Conservation (phyloP, 2,888 invertebrate species). For the Tillus elongatus region DNA sequence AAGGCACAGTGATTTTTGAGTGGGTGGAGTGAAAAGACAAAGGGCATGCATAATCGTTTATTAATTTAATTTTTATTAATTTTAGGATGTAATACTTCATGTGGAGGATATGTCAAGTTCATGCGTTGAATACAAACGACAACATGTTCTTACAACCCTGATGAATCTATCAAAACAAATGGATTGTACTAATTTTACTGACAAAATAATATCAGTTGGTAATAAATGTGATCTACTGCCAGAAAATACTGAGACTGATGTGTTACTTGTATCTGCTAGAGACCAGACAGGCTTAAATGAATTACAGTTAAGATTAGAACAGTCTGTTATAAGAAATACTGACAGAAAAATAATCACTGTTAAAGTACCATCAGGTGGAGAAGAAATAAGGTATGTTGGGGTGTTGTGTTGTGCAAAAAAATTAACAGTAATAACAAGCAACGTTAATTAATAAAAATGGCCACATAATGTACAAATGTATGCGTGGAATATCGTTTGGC, state of each 20-base stretch:
- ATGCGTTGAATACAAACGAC: constrained; percentile 55
- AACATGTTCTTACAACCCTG: constrained; percentile 61
- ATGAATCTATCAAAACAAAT: constrained; percentile 42
- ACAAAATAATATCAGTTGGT: constrained; percentile 57
- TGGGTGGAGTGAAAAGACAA: too few species aligned
- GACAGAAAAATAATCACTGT: constrained; percentile 21
- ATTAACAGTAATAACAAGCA: too few species aligned
- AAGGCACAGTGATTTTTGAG: too few species aligned
- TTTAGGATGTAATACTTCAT: constrained; percentile 69
- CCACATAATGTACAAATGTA: too few species aligned
- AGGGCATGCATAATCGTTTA: constrained; percentile 11
- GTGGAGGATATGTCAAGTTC: constrained; percentile 71
- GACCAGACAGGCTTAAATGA: constrained; percentile 21
- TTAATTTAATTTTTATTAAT: constrained; percentile 19
- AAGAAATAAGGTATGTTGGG: constrained; percentile 23
- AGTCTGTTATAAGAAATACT: constrained; percentile 20
- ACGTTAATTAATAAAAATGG: too few species aligned
- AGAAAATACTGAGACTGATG: neutral
- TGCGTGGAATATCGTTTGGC: too few species aligned
- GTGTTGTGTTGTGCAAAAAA: too few species aligned
- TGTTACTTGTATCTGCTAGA: constrained; percentile 7
- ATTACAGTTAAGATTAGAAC: constrained; percentile 21
- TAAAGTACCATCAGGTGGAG: constrained; percentile 24
- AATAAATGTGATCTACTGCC: constrained; percentile 61
- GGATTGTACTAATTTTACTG: constrained; percentile 38